phyloP scores from a whole-genome alignment of 2,113 vertebrate genomes.

The Rutilus rutilus region DNA sequence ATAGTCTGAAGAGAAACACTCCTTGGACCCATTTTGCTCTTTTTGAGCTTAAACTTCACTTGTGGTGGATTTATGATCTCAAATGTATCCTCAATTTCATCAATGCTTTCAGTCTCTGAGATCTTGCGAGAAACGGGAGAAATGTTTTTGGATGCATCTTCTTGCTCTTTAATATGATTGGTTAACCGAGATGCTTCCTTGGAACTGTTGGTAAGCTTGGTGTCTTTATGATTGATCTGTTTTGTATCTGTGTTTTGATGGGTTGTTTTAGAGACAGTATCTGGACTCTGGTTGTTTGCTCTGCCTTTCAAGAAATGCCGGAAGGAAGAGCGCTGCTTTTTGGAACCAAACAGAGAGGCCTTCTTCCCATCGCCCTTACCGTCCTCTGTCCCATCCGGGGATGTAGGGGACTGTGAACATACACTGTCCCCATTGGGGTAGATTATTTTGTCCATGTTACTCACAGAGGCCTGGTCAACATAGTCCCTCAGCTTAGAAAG shows the following conservation, averaged over 20 bases:
- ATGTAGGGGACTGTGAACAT: slow-evolving; percentile 7
- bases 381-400: slow-evolving; percentile 47
- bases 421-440: slow-evolving; percentile 1
- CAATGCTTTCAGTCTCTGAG: slow-evolving; percentile 48
- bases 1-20: slow-evolving; percentile 74
- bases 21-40: slow-evolving; percentile 66
- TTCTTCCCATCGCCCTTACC: slow-evolving; percentile 58
- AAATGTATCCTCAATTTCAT: slow-evolving; percentile 69
- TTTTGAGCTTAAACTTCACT: slow-evolving; percentile 66
- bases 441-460: slow-evolving; percentile 49
- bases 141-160: background rate
- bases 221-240: slow-evolving; percentile 37
- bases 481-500: slow-evolving; percentile 59
- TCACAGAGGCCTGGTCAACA: slow-evolving; percentile 21
- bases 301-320: slow-evolving; percentile 70
- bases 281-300: slow-evolving; percentile 51
- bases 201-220: background rate
- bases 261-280: slow-evolving; percentile 40
- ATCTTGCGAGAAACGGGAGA: background rate
- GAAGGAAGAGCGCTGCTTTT: slow-evolving; percentile 73
- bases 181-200: slow-evolving; percentile 22
- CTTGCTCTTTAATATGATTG: background rate
- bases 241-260: slow-evolving; percentile 24
- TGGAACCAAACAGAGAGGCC: slow-evolving; percentile 23
- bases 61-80: slow-evolving; percentile 62